Conservation (phyloP, 2,797 vertebrate species). For the Picus viridis region DNA sequence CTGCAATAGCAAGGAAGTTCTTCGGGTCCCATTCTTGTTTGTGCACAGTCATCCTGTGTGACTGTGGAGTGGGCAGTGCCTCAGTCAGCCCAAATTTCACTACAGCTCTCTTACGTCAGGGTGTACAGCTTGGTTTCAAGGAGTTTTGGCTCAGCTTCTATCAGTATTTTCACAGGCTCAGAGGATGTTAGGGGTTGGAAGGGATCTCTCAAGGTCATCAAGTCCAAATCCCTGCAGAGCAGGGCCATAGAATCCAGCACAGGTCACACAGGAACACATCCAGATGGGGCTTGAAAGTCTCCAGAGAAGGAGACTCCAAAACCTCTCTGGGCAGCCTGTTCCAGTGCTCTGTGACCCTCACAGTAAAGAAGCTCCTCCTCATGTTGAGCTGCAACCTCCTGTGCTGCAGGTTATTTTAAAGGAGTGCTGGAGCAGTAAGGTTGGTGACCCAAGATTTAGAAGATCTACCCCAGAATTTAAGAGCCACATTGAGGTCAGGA, state of each 20-base stretch:
- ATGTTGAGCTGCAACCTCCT: too few relatives aligned
- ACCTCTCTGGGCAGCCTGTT: too few relatives aligned
- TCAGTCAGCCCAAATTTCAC: not conserved
- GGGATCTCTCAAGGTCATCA: too few relatives aligned
- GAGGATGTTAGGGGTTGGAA: too few relatives aligned
- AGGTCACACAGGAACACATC: too few relatives aligned
- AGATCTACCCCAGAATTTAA: not conserved
- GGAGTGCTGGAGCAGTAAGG: not conserved
- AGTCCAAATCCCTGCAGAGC: too few relatives aligned
- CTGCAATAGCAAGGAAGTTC: not conserved
- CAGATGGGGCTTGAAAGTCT: too few relatives aligned
- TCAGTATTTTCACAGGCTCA: too few relatives aligned
- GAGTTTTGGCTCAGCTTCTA: not conserved
- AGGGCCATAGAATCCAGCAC: too few relatives aligned
- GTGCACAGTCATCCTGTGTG: not conserved
- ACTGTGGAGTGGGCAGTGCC: rapidly evolving
- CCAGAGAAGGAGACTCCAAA: too few relatives aligned
- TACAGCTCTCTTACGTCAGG: not conserved
- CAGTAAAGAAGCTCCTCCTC: too few relatives aligned
- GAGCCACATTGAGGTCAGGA: not conserved
- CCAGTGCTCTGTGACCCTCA: too few relatives aligned
- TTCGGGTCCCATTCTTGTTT: not conserved
- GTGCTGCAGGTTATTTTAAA: not conserved
- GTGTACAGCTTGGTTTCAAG: not conserved
- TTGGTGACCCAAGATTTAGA: not conserved